phyloP scores from a whole-genome alignment of 2,113 vertebrate species.

The Ramphastos sulfuratus region DNA sequence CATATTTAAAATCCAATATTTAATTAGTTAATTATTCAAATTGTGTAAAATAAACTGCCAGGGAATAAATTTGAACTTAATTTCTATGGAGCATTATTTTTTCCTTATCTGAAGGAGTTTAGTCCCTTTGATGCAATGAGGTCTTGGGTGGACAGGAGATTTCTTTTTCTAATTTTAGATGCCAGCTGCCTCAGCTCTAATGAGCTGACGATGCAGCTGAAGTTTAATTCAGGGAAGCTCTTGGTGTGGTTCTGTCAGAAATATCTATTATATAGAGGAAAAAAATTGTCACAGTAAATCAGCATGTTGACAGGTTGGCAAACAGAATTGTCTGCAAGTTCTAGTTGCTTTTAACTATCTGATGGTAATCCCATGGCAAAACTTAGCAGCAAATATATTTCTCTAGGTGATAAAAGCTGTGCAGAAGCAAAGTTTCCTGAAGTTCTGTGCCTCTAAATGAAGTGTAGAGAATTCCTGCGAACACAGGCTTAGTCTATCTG shows the following conservation, averaged over 20 bases:
- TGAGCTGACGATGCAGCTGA: constrained; percentile 10
- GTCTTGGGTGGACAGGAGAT: background rate
- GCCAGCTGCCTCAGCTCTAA: constrained; percentile 22
- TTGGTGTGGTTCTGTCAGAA: constrained; percentile 37
- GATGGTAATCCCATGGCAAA: background rate
- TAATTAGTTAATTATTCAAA: background rate
- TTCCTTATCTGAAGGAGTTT: background rate
- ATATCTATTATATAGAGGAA: background rate
- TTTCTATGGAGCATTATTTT: background rate
- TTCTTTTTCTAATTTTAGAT: constrained; percentile 39
- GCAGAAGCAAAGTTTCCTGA: background rate
- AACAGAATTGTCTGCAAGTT: background rate
- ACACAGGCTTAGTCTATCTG: background rate
- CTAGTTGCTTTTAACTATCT: background rate
- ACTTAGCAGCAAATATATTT: background rate
- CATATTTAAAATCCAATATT: background rate
- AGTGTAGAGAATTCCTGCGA: background rate
- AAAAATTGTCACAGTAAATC: background rate
- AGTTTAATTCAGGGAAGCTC: constrained; percentile 16
- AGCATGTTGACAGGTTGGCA: background rate
- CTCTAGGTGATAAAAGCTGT: background rate
- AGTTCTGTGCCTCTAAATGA: background rate
- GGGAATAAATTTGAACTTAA: background rate
- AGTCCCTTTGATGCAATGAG: background rate
- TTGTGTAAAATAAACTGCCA: background rate